A percentile compares a stretch with the other conserved stretches of the same genome.
Conservation (phyloP, 1,140 invertebrate species). For the Drosophila setifemur region DNA sequence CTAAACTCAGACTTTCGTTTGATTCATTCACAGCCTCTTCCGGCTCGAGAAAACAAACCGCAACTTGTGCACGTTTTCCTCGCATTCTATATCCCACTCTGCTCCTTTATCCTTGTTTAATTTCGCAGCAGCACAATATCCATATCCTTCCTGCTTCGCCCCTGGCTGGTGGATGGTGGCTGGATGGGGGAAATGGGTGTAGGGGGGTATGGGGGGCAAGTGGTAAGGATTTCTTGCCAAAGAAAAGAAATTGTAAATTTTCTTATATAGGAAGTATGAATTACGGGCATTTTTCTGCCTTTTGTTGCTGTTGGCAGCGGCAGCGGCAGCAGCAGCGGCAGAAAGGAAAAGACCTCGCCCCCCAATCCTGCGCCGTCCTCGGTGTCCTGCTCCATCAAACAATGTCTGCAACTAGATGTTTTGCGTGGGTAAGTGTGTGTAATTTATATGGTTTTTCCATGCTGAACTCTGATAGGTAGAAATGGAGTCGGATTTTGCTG, state of each 20-base stretch:
- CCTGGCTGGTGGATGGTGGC: conserved; percentile 11
- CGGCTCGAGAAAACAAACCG: conserved; percentile 52
- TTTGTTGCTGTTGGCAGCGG: conserved; percentile 10
- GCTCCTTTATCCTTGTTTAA: conserved; percentile 51
- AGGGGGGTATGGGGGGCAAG: neutral
- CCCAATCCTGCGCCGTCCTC: neutral
- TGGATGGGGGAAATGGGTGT: too few species aligned
- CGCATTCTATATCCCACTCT: conserved; percentile 6
- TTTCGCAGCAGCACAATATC: conserved; percentile 68
- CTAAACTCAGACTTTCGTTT: conserved; percentile 23
- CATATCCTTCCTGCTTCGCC: conserved; percentile 64
- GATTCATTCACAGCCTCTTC: conserved; percentile 14
- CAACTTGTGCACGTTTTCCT: conserved; percentile 77
- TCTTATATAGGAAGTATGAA: conserved; percentile 62
- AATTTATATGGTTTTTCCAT: conserved; percentile 50
- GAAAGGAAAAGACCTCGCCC: neutral
- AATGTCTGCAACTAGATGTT: conserved; percentile 53
- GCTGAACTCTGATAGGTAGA: conserved; percentile 52
- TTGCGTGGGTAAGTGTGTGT: conserved; percentile 34
- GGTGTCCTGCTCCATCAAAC: too few species aligned
- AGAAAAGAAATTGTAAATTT: conserved; percentile 72
- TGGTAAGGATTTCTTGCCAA: conserved; percentile 33
- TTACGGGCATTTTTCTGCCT: conserved; percentile 50
- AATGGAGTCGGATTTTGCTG: conserved; percentile 12
- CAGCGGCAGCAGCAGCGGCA: neutral